Evolutionary conservation across 2,113 vertebrate genomes (phyloP).

Genomic region (Geococcyx californianus): DNA sequence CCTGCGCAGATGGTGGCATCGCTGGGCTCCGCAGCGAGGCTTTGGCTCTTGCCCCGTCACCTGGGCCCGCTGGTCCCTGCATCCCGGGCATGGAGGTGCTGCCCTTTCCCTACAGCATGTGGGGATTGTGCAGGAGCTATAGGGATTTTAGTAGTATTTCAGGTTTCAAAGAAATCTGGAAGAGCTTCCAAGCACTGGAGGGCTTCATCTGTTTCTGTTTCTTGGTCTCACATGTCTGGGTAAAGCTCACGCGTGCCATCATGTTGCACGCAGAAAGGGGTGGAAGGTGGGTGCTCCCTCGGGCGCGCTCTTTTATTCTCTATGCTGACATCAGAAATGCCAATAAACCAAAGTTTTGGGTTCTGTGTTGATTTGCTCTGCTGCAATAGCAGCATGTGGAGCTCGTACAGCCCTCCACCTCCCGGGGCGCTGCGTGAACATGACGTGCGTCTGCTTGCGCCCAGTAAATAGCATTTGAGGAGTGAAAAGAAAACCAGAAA

Average conservation of each 20-base stretch:
- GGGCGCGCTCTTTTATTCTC: neutral
- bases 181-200: neutral
- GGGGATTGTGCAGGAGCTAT: neutral
- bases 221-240: neutral
- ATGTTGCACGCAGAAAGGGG: neutral
- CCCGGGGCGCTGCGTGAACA: neutral
- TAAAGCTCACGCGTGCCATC: neutral
- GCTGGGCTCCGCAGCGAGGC: no score
- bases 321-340: neutral
- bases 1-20: rapidly evolving
- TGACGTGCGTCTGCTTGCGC: neutral
- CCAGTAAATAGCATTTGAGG: neutral
- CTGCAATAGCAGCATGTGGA: neutral
- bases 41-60: neutral
- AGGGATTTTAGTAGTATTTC: neutral
- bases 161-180: neutral
- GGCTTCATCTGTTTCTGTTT: neutral
- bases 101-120: neutral
- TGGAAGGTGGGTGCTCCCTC: neutral
- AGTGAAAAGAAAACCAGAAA: slow-evolving; percentile 11
- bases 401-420: neutral
- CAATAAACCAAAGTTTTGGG: neutral
- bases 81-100: rapidly evolving
- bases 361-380: neutral
- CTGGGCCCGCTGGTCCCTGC: neutral